Conservation (phyloP, 2,797 vertebrate species). For the Chelonia mydas region DNA sequence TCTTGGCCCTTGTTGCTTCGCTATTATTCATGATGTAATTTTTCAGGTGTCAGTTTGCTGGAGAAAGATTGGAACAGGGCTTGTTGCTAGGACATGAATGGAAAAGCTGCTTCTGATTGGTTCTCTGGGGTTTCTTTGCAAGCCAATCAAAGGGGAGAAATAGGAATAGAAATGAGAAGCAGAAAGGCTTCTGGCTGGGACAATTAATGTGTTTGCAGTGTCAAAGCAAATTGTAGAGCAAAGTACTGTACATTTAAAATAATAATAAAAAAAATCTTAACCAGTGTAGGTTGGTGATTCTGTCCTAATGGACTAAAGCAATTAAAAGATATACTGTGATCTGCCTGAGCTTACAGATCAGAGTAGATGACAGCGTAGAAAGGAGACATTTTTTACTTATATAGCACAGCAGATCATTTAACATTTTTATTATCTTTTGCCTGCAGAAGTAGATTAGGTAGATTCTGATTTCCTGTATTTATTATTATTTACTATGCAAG, state of each 20-base stretch:
- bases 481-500: background rate
- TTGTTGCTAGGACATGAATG: constrained; percentile 96
- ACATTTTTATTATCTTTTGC: background rate
- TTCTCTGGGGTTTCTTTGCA: constrained; percentile 72
- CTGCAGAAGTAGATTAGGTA: background rate
- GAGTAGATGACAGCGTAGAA: background rate
- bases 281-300: constrained; percentile 21
- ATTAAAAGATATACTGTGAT: constrained; percentile 52
- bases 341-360: constrained; percentile 41
- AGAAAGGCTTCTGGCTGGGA: constrained; percentile 79
- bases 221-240: constrained; percentile 53
- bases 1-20: constrained; percentile 81
- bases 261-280: background rate
- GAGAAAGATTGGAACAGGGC: constrained; percentile 82
- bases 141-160: constrained; percentile 84
- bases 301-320: constrained; percentile 35
- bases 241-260: constrained; percentile 43
- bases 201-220: constrained; percentile 89
- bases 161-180: constrained; percentile 76
- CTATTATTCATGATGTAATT: constrained; percentile 91
- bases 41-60: constrained; percentile 90
- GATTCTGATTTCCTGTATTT: background rate
- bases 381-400: background rate
- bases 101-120: constrained; percentile 86
- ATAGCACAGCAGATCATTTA: fast-evolving